Evolutionary conservation across 1,140 invertebrate genomes (phyloP), one percentile per base, ranked within the genome.

Genomic region (Dicyema japonicum): DNA sequence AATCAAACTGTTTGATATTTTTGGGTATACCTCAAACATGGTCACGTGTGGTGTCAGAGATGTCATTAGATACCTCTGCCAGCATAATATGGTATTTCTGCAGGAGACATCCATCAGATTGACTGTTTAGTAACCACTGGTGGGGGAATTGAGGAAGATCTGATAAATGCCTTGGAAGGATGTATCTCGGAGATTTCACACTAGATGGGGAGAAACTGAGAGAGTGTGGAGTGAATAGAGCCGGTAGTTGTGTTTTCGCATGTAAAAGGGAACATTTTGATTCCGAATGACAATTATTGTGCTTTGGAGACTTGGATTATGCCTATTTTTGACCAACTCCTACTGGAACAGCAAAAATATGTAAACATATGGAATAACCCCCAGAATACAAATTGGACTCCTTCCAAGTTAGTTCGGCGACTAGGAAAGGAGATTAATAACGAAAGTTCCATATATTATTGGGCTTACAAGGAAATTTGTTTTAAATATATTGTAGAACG

Each of bases 271-370:
- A 97, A 97, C 57, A 57, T 97, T 17, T 54, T 94, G 15, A 78
- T 92, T 2, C 85, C 88, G 4, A 97, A 97, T 58, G 65, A 82
- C 39, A 97, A 97, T 56, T 97, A 97, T 50, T 92, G 82, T 40
- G 58, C 64, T 37, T 94, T 97, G 58, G 82, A 97, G 56, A 70
- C 90, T 43, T 97, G 85, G 82, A 55, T 94, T 0, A 76, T 71
- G 54, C 88, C 88, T 1, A 62, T 76, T 38, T 57, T 97, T 12
- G 70, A 92, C 43, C 60, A 67, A 44, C 72, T 92, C 68, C 42
- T 90, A 9, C 47, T 60, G 25, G 76, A 92, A 44, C 85, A 97
- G 43, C 63, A 67, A 34, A 47, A 58, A 32, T 29, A 7, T 7
- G 31, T 33, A 26, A 27, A 15, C 5, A 29, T 16, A 33, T 34